phyloP scores from a whole-genome alignment of 2,888 invertebrate genomes.

The Pheosia gnoma region DNA sequence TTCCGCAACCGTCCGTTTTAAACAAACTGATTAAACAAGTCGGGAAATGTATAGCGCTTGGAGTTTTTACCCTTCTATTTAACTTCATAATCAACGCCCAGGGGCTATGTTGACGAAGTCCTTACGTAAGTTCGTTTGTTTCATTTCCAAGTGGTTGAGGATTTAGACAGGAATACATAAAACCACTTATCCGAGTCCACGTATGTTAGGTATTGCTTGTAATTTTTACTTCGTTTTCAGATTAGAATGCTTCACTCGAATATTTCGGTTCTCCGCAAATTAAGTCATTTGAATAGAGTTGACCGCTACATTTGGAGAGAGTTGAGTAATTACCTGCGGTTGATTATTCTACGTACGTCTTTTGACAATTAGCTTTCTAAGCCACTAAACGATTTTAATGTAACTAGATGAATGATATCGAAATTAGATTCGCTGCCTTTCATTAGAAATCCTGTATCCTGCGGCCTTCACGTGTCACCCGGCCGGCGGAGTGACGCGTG shows the following conservation, averaged over 20 bases:
- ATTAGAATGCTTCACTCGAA: neutral
- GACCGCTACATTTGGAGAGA: neutral
- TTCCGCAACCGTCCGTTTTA: conserved; percentile 18
- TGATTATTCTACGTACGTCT: neutral
- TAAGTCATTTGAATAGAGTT: conserved; percentile 2
- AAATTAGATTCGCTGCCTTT: neutral
- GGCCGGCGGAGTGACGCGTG: neutral
- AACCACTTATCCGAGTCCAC: conserved; percentile 26
- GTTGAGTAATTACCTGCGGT: conserved; percentile 1
- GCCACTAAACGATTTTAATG: neutral
- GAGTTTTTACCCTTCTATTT: conserved; percentile 32
- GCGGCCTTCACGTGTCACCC: neutral
- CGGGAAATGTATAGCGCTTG: conserved; percentile 27
- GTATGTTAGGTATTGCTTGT: conserved; percentile 14
- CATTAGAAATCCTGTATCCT: neutral
- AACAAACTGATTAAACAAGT: conserved; percentile 30
- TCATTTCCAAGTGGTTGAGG: conserved; percentile 27
- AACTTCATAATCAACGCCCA: conserved; percentile 28
- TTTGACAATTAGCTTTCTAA: conserved; percentile 1
- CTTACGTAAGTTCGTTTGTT: conserved; percentile 34
- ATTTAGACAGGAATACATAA: conserved; percentile 27
- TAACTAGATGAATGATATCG: neutral
- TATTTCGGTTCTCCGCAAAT: neutral
- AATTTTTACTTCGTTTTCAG: neutral
- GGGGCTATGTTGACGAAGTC: conserved; percentile 29